Evolutionary conservation across 2,113 vertebrate species (phyloP).

Genomic region (Phyllostomus discolor): DNA sequence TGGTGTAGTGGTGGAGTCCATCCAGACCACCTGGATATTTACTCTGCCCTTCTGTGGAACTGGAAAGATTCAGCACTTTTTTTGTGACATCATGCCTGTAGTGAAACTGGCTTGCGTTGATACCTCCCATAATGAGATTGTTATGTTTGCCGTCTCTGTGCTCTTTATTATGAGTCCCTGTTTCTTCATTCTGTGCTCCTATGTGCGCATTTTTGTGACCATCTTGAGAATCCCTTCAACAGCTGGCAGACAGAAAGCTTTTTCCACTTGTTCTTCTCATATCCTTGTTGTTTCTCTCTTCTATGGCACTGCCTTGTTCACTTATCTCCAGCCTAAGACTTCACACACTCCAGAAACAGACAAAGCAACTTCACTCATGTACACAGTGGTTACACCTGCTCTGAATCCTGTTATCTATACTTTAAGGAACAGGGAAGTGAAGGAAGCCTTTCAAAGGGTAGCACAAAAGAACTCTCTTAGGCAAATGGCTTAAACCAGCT

Average conservation of each 20-base stretch:
- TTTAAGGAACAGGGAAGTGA: constrained; percentile 65
- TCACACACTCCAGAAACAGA: constrained; percentile 43
- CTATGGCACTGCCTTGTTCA: constrained; percentile 58
- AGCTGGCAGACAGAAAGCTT: constrained; percentile 44
- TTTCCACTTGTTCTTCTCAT: constrained; percentile 67
- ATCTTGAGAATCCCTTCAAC: constrained; percentile 54
- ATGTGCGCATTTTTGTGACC: neutral
- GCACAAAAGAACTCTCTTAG: neutral
- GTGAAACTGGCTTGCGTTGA: constrained; percentile 55
- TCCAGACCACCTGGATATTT: constrained; percentile 59
- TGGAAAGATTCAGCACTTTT: constrained; percentile 64
- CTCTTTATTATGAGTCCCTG: constrained; percentile 55
- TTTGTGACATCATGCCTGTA: constrained; percentile 66
- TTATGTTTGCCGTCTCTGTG: neutral
- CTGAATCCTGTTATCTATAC: constrained; percentile 71
- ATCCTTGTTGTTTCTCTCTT: constrained; percentile 61
- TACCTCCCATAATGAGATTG: constrained; percentile 25
- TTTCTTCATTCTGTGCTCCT: constrained; percentile 62
- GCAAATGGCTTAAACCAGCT: neutral
- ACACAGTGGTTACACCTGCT: constrained; percentile 63
- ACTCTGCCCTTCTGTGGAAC: constrained; percentile 67
- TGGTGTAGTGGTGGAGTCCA: constrained; percentile 41
- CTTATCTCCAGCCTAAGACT: constrained; percentile 52
- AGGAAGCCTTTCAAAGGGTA: constrained; percentile 45
- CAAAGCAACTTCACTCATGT: constrained; percentile 55